Evolutionary conservation across 2,797 vertebrate species (phyloP).

Genomic region (Danio kyathit): DNA sequence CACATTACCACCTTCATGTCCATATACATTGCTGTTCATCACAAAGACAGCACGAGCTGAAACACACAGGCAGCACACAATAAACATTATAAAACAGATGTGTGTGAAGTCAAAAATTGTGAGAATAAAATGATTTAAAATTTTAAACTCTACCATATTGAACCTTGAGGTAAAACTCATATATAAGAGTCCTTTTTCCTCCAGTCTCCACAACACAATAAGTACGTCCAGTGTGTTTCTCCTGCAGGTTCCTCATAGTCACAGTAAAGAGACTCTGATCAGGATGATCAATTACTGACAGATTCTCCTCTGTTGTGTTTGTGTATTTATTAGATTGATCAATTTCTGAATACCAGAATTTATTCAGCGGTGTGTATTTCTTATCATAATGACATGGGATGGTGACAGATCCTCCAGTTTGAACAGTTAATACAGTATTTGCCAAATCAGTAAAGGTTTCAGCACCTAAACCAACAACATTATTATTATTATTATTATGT

Average conservation of each 20-base stretch:
- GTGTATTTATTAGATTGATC: accelerated
- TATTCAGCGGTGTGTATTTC: constrained; percentile 52
- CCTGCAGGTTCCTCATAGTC: constrained; percentile 48
- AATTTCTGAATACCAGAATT: constrained; percentile 33
- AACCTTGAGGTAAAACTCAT: accelerated
- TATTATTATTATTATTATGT: not conserved
- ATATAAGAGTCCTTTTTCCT: accelerated
- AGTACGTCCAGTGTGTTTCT: not conserved
- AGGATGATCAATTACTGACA: not conserved
- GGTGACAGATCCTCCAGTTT: not conserved
- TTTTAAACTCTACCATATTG: not conserved
- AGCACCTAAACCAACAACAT: not conserved
- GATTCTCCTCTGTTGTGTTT: constrained; percentile 3
- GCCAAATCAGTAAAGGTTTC: accelerated
- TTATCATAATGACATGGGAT: constrained; percentile 36
- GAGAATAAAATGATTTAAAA: not conserved
- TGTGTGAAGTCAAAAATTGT: not conserved
- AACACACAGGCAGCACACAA: not conserved
- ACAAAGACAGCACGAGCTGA: constrained; percentile 24
- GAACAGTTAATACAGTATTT: not conserved
- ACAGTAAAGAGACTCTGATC: constrained; percentile 41
- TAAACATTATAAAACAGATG: not conserved
- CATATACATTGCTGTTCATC: too few species aligned
- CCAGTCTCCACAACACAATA: not conserved
- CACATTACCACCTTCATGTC: constrained; percentile 37